phyloP scores from a whole-genome alignment of 2,113 vertebrate genomes.

The Hucho hucho region DNA sequence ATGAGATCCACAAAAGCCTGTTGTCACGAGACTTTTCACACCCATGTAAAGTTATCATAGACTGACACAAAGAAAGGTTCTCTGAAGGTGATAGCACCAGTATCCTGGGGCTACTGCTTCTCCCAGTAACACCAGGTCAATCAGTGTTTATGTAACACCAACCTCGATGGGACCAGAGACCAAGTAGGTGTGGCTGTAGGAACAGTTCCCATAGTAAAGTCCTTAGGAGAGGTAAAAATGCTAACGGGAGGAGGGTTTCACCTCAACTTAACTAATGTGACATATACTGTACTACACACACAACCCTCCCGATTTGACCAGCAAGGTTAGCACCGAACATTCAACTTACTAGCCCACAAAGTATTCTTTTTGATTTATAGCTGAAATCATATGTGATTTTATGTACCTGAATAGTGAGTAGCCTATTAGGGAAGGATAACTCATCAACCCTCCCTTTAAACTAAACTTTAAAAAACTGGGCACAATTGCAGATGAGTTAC shows the following conservation, averaged over 20 bases:
- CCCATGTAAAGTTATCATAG: neutral
- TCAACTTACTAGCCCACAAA: no score
- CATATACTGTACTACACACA: no score
- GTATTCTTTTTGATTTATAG: no score
- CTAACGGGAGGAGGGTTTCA: neutral
- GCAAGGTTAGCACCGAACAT: no score
- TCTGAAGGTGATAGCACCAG: neutral
- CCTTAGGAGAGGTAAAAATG: slow-evolving; percentile 5
- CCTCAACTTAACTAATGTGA: neutral
- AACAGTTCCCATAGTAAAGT: slow-evolving; percentile 22
- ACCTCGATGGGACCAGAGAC: slow-evolving; percentile 8
- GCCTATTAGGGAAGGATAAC: no score
- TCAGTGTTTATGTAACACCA: slow-evolving; percentile 11
- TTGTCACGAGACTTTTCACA: neutral
- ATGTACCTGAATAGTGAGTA: no score
- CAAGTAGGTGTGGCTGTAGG: slow-evolving; percentile 17
- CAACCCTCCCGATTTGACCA: no score
- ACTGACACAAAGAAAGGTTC: neutral
- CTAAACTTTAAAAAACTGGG: neutral
- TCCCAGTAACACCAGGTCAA: slow-evolving; percentile 2
- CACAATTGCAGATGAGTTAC: neutral
- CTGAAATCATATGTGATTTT: no score
- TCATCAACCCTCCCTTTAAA: neutral
- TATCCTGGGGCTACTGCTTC: neutral
- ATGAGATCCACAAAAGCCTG: neutral